Evolutionary conservation across 2,888 invertebrate species (phyloP), one percentile per base, ranked within the genome.

Genomic region (Athrips mouffetella): DNA sequence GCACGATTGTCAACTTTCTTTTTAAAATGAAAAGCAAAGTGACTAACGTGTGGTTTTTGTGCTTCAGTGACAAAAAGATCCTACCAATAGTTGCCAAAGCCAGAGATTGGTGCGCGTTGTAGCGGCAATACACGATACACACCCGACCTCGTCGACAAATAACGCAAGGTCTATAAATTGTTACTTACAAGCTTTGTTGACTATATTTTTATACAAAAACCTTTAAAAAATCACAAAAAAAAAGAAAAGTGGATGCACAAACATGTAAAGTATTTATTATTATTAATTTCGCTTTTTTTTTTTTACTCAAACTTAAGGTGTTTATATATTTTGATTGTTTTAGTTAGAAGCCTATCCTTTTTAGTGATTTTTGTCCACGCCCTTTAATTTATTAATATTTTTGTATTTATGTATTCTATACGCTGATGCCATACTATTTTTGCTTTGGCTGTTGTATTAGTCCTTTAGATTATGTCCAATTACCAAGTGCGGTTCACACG

Each of bases 401-500:
- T 29, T 72, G 55, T 69, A 67, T 70, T 59, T 67, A 69, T 64
- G 62, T 62, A 41, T 68, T 65, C 8, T 73, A 57, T 67, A 66
- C 69, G 81, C 81, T 83, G 75, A 76, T 73, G 81, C 82, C 78
- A 76, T 83, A 80, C 78, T 71, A 67, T 80, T n/a, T 80, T 83
- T 63, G 88, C 88, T 88, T 88, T 85, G 79, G 84, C 83, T 85
- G 87, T 87, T 78, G 84, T 85, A 76, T 81, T 82, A 82, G 81
- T 82, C 77, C 74, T 71, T 73, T 82, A 78, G 70, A 71, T 67
- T 72, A 76, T 77, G 75, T 76, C 77, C 75, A 80, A 73, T 76
- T 76, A 78, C 76, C 75, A 82, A 87, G 87, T 80, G 87, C 87
- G 84, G 80, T 88, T 88, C 88, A 88, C 88, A 80, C 72, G 88